A percentile compares a stretch with the other conserved stretches of the same genome.
phyloP scores from a whole-genome alignment of 92 coral and sea anemone genomes.

The Siderastrea siderea region DNA sequence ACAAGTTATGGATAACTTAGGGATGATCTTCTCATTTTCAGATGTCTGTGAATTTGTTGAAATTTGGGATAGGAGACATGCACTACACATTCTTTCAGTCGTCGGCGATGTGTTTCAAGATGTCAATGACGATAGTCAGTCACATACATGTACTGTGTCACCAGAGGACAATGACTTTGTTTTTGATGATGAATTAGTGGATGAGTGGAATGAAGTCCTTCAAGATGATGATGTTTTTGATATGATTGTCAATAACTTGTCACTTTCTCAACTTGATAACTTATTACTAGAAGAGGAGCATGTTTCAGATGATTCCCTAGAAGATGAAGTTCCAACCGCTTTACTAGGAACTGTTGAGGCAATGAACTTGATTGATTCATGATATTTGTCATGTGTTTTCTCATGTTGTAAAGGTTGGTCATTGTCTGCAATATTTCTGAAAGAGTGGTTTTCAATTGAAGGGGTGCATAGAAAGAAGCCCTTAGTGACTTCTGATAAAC shows the following conservation, averaged over 20 bases:
- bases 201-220: constrained; percentile 73
- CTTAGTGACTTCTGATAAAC: background rate
- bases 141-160: background rate
- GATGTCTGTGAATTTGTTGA: constrained; percentile 66
- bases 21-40: constrained; percentile 46
- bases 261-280: constrained; percentile 25
- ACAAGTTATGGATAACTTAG: constrained; percentile 57
- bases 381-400: background rate
- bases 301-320: background rate
- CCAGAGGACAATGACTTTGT: constrained; percentile 19
- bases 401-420: too few species aligned
- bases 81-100: constrained; percentile 43
- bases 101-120: constrained; percentile 51
- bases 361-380: background rate
- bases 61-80: constrained; percentile 79
- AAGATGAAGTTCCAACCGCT: constrained; percentile 8
- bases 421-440: background rate
- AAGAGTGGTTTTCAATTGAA: background rate
- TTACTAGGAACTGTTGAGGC: constrained; percentile 44
- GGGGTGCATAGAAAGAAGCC: background rate
- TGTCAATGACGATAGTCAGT: constrained; percentile 18
- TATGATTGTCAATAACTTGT: background rate
- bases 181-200: constrained; percentile 77
- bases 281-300: constrained; percentile 20
- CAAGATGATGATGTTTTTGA: constrained; percentile 56